A percentile compares a stretch with the other conserved stretches of the same genome.
phyloP scores from a whole-genome alignment of 2,797 vertebrate species.

The Merluccius polli region DNA sequence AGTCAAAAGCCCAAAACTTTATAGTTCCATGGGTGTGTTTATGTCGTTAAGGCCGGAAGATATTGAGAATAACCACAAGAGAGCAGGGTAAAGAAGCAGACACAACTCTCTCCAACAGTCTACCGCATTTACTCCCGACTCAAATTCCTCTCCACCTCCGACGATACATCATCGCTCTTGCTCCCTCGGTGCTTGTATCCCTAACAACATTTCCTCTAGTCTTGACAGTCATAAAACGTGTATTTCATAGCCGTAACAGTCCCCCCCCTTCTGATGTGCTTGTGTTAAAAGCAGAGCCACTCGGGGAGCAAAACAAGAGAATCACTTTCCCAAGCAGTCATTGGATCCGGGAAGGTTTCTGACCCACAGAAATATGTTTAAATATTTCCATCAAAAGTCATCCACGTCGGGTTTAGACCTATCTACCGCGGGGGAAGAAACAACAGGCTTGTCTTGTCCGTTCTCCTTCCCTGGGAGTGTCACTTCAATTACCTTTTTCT shows the following conservation, averaged over 20 bases:
- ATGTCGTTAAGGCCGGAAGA: neutral
- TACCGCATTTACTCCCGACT: conserved; percentile 10
- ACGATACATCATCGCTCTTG: conserved; percentile 32
- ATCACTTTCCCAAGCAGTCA: conserved; percentile 30
- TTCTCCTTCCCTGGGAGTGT: conserved; percentile 71
- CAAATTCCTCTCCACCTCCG: conserved; percentile 19
- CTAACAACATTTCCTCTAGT: conserved; percentile 33
- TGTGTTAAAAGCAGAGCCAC: conserved; percentile 21
- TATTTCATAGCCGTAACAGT: conserved; percentile 34
- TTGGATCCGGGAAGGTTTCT: conserved; percentile 40
- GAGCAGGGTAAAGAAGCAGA: neutral
- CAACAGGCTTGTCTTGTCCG: conserved; percentile 17
- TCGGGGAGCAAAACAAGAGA: conserved; percentile 8
- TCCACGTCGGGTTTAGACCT: neutral
- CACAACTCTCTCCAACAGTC: conserved; percentile 4
- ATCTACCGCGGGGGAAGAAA: conserved; percentile 33
- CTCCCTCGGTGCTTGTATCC: conserved; percentile 36
- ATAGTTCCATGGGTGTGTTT: conserved; percentile 10
- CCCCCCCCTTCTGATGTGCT: conserved; percentile 7
- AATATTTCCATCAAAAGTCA: neutral
- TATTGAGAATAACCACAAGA: neutral
- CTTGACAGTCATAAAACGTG: conserved; percentile 47
- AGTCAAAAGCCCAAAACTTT: conserved; percentile 10
- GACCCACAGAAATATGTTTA: neutral
- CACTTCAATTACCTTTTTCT: conserved; percentile 47